phyloP scores from a whole-genome alignment of 1,140 invertebrate genomes.

The Araneus ventricosus region DNA sequence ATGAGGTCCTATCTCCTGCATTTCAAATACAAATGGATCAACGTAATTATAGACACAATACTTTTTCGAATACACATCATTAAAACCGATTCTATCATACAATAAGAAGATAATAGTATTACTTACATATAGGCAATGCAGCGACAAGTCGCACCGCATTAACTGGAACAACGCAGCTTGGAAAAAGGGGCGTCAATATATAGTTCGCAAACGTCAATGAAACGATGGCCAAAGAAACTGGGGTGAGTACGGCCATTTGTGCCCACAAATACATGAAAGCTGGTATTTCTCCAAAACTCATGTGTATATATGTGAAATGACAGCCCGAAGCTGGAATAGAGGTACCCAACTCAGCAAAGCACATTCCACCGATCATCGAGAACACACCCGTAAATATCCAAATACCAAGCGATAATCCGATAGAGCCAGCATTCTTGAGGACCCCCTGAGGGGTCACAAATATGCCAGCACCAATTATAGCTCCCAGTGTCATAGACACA shows the following conservation, averaged over 20 bases:
- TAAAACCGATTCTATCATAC: no score
- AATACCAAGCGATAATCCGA: conserved; percentile 78
- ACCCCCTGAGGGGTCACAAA: conserved; percentile 82
- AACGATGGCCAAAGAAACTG: conserved; percentile 93
- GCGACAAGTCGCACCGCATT: conserved; percentile 85
- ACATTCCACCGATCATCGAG: conserved; percentile 94
- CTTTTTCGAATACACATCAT: no score
- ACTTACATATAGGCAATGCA: conserved; percentile 89
- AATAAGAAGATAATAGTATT: conserved; percentile 38
- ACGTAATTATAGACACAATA: no score
- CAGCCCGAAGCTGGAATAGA: conserved; percentile 91
- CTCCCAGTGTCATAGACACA: conserved; percentile 89
- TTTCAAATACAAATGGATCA: no score
- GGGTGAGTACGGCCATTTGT: conserved; percentile 85
- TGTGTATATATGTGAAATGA: conserved; percentile 95
- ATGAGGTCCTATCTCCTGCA: no score
- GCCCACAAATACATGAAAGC: conserved; percentile 87
- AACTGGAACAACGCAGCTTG: conserved; percentile 86
- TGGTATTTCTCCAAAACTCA: conserved; percentile 62
- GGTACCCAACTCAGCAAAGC: conserved; percentile 97
- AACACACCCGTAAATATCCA: conserved; percentile 82
- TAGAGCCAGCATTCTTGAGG: conserved; percentile 78
- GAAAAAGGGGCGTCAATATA: conserved; percentile 82
- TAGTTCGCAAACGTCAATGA: conserved; percentile 80
- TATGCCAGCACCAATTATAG: conserved; percentile 92